Conservation (phyloP, 2,113 vertebrate genomes). For the Micronycteris hirsuta region DNA sequence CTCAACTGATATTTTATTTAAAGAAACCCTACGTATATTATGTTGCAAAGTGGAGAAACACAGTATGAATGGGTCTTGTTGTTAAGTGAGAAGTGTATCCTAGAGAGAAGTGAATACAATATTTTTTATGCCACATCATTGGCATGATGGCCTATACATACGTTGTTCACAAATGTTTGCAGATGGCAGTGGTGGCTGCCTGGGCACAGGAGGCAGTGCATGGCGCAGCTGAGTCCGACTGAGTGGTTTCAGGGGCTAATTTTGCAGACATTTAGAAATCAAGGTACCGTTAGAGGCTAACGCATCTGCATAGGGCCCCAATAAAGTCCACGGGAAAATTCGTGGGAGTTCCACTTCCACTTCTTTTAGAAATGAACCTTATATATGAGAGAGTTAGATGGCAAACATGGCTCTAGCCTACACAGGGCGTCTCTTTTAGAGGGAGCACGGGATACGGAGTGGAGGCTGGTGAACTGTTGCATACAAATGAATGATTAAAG, state of each 20-base stretch:
- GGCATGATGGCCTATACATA: neutral
- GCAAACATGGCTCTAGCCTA: neutral
- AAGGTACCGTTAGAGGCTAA: neutral
- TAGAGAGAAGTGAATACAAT: neutral
- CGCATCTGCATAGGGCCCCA: neutral
- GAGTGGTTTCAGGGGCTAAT: neutral
- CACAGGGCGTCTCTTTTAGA: neutral
- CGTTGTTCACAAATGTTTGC: neutral
- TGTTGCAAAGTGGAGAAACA: neutral
- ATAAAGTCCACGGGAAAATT: neutral
- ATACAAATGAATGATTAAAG: neutral
- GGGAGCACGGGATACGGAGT: accelerated
- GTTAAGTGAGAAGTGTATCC: neutral
- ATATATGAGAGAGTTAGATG: neutral
- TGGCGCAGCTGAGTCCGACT: neutral
- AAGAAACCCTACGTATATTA: neutral
- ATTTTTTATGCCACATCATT: neutral
- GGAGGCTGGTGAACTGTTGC: neutral
- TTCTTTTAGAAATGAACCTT: neutral
- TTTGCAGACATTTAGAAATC: neutral
- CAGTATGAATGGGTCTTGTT: neutral
- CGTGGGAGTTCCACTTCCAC: neutral
- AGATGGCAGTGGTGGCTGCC: neutral
- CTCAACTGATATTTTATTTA: neutral
- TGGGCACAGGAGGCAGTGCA: neutral